A percentile compares a stretch with the other conserved stretches of the same genome.
These are phyloP conservation scores for Lasius fuliginosus DNA, from an alignment of 2,888 invertebrate species.

Conservation along the genomic window DNA sequence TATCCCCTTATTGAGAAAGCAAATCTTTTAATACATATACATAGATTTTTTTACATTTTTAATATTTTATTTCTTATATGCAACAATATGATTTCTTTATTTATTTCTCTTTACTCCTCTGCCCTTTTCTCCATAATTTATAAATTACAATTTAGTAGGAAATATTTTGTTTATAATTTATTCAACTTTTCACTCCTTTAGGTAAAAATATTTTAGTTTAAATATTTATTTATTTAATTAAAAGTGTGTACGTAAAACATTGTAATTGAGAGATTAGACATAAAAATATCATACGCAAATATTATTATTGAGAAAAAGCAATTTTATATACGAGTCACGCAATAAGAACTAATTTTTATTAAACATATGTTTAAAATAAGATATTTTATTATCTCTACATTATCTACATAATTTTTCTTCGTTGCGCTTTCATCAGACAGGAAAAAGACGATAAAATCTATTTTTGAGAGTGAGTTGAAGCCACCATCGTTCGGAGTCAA, in stretches of 20 bases:
- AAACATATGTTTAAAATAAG: neutral
- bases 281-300: neutral
- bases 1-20: no score
- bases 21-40: no score
- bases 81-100: no score
- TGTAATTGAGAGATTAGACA: neutral
- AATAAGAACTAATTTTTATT: slow-evolving; percentile 1
- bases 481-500: neutral
- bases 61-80: no score
- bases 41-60: no score
- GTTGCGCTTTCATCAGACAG: neutral
- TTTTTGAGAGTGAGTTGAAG: slow-evolving; percentile 53
- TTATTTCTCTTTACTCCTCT: no score
- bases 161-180: neutral
- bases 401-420: slow-evolving; percentile 1
- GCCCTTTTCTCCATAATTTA: no score
- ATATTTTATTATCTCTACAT: neutral
- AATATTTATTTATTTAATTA: neutral
- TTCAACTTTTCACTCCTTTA: no score
- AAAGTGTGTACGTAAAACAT: neutral
- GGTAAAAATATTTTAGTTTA: neutral
- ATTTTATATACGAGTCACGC: no score
- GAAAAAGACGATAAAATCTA: slow-evolving; percentile 55
- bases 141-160: no score
- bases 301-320: neutral